Conservation (phyloP, 2,888 invertebrate species). For the Oscheius sp. region DNA sequence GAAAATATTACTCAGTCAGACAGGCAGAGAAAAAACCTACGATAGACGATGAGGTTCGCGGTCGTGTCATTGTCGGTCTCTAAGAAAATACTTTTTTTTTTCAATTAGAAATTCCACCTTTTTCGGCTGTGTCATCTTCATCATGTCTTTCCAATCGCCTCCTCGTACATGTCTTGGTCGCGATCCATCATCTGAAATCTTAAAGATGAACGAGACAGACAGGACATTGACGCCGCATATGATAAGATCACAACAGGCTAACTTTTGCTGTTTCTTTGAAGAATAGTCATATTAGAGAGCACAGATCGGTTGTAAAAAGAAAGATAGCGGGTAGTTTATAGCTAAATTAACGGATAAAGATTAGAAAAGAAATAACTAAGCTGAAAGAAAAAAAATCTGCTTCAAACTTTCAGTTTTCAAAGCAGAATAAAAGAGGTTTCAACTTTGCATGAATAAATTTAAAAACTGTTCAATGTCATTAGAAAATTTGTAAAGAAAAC, state of each 20-base stretch:
- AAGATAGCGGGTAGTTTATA: too few relatives aligned
- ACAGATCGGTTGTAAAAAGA: not conserved
- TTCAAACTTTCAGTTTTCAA: too few relatives aligned
- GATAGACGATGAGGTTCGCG: slow-evolving; percentile 15
- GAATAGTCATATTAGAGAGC: not conserved
- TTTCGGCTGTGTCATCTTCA: slow-evolving; percentile 44
- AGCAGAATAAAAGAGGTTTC: too few relatives aligned
- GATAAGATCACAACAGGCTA: too few relatives aligned
- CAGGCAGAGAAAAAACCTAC: slow-evolving; percentile 5
- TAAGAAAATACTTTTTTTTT: not conserved
- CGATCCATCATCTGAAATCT: not conserved
- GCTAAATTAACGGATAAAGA: too few relatives aligned
- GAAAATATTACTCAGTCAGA: slow-evolving; percentile 12
- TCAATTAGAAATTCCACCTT: slow-evolving; percentile 22
- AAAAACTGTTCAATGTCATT: too few relatives aligned
- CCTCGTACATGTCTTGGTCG: slow-evolving; percentile 52
- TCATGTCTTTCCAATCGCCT: slow-evolving; percentile 58
- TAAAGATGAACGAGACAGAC: not conserved
- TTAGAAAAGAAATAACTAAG: too few relatives aligned
- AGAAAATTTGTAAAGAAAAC: too few relatives aligned
- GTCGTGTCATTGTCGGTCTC: not conserved
- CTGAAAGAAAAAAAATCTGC: too few relatives aligned
- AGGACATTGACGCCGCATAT: too few relatives aligned
- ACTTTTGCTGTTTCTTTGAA: too few relatives aligned
- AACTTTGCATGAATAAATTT: too few relatives aligned